Percentiles rank a stretch among this genome's conserved stretches.
phyloP scores from a whole-genome alignment of 2,888 invertebrate genomes.

The Marasmarcha lunaedactyla region DNA sequence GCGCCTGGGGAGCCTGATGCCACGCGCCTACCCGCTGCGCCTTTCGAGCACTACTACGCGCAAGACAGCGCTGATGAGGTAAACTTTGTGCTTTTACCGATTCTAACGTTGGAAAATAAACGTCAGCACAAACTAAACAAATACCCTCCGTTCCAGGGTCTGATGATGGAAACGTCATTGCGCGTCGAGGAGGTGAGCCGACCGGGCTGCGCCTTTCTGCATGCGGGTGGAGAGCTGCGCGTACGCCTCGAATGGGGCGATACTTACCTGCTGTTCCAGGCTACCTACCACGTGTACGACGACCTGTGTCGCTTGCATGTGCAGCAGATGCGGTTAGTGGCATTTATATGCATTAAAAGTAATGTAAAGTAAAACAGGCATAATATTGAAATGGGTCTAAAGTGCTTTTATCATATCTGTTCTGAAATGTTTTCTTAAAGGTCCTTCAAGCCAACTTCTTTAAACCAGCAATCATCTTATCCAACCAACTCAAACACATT shows the following conservation, averaged over 20 bases:
- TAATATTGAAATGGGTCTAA: no score
- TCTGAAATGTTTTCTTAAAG: no score
- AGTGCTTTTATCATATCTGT: no score
- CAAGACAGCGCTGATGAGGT: slow-evolving; percentile 80
- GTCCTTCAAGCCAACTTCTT: no score
- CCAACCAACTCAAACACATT: no score
- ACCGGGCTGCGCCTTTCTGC: slow-evolving; percentile 76
- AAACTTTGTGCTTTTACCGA: background rate
- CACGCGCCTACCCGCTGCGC: slow-evolving; percentile 77
- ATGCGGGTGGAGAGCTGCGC: slow-evolving; percentile 78
- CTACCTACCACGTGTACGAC: slow-evolving; percentile 86
- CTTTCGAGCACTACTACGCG: slow-evolving; percentile 83
- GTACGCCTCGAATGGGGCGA: slow-evolving; percentile 88
- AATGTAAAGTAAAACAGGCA: background rate
- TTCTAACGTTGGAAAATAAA: background rate
- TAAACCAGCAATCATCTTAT: no score
- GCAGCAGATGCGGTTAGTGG: slow-evolving; percentile 83
- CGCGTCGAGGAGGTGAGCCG: slow-evolving; percentile 79
- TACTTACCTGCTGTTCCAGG: slow-evolving; percentile 82
- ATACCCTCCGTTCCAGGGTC: no score
- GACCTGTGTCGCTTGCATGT: slow-evolving; percentile 84
- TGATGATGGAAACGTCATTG: slow-evolving; percentile 83
- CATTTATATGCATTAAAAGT: background rate
- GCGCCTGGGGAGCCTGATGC: slow-evolving; percentile 74
- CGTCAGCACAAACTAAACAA: background rate